Evolutionary conservation across 2,797 vertebrate genomes (phyloP).

Genomic region (Chaetophractus vellerosus): DNA sequence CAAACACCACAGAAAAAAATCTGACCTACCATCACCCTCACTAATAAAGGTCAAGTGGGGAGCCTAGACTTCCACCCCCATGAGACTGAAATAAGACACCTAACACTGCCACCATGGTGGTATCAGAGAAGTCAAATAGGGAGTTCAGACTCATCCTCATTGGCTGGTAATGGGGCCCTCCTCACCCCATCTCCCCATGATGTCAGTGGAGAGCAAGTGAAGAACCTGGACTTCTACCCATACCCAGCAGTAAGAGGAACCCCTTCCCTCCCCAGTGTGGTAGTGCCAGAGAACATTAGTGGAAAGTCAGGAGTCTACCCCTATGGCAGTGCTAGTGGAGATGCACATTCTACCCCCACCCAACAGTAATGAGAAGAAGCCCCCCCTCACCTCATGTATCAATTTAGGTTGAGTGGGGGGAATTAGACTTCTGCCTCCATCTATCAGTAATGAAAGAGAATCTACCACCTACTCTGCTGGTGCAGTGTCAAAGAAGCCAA

Average conservation of each 20-base stretch:
- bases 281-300: not conserved
- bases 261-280: not conserved
- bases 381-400: not conserved
- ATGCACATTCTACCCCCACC: not conserved
- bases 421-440: not conserved
- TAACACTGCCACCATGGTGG: not conserved
- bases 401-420: not conserved
- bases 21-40: not conserved
- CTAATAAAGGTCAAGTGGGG: not conserved
- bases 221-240: not conserved
- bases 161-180: not conserved
- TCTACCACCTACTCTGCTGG: not conserved
- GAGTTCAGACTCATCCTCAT: too few relatives aligned
- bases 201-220: not conserved
- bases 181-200: not conserved
- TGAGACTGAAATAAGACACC: not conserved
- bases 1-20: not conserved
- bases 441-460: not conserved
- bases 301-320: not conserved
- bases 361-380: not conserved
- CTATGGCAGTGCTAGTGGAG: not conserved
- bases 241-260: not conserved
- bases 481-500: not conserved
- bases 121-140: not conserved
- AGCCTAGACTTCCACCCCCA: not conserved